These are phyloP conservation scores for Lepidothrix coronata DNA, from an alignment of 2,113 vertebrate species.

Conservation along the genomic window DNA sequence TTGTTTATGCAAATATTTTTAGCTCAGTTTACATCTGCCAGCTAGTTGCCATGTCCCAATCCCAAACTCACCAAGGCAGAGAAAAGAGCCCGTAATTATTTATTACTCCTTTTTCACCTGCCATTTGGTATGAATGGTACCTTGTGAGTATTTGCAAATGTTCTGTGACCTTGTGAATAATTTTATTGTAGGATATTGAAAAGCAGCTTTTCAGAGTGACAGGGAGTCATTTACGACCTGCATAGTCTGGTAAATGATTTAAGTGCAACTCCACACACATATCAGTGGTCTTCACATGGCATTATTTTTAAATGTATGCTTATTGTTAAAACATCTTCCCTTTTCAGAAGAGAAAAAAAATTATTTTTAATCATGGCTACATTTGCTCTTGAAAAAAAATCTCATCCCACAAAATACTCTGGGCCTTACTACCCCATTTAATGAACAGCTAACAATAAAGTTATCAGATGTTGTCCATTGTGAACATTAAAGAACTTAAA, in stretches of 20 bases:
- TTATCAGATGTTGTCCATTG: not conserved
- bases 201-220: constrained; percentile 10
- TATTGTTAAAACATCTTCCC: not conserved
- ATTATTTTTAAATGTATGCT: not conserved
- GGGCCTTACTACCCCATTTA: not conserved
- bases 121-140: not conserved
- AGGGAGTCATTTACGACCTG: constrained; percentile 21
- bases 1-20: not conserved
- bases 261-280: not conserved
- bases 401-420: not conserved
- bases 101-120: not conserved
- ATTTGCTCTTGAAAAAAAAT: not conserved
- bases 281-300: not conserved
- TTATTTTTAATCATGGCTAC: not conserved
- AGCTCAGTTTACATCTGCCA: not conserved
- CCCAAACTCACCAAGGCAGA: not conserved
- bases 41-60: not conserved
- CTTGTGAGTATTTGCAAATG: not conserved
- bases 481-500: not conserved
- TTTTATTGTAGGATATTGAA: constrained; percentile 7
- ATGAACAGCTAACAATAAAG: not conserved
- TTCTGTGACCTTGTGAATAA: constrained; percentile 16
- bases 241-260: not conserved
- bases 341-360: not conserved
- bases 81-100: not conserved